A percentile compares a stretch with the other conserved stretches of the same genome.
Evolutionary conservation across 2,113 vertebrate genomes (phyloP).

Genomic region (Myrmecophaga tridactyla): DNA sequence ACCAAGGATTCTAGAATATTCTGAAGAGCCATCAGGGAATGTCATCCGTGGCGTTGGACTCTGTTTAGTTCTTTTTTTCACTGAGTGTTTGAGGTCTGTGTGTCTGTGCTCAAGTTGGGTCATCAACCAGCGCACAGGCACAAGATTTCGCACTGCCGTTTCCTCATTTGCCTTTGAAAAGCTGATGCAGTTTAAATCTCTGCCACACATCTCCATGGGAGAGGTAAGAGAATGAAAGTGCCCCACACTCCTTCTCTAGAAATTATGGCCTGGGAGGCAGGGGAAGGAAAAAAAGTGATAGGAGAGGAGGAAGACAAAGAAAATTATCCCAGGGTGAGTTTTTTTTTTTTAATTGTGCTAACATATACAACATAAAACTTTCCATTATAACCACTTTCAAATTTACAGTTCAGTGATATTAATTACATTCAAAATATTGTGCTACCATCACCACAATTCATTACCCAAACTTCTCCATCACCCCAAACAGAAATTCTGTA

Average conservation of each 20-base stretch:
- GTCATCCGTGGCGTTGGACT: not conserved
- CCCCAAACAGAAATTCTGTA: no score
- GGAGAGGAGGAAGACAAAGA: not conserved
- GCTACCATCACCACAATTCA: no score
- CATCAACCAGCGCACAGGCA: not conserved
- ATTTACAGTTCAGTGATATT: no score
- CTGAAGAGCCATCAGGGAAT: accelerated
- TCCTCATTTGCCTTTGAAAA: conserved; percentile 57
- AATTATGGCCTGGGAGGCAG: not conserved
- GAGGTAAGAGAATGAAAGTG: conserved; percentile 16
- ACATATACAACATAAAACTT: no score
- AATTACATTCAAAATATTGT: no score
- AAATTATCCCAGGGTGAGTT: not conserved
- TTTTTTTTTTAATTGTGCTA: no score
- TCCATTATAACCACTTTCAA: not conserved
- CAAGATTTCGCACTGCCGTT: not conserved
- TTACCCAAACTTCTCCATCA: no score
- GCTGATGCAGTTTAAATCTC: conserved; percentile 40
- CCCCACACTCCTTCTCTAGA: not conserved
- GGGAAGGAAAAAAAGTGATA: not conserved
- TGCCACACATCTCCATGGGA: conserved; percentile 37
- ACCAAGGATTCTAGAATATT: conserved; percentile 55
- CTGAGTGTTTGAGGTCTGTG: conserved; percentile 27
- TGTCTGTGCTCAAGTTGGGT: not conserved
- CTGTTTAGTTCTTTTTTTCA: conserved; percentile 40